These are phyloP conservation scores for Microplitis deprimator DNA, from an alignment of 2,888 invertebrate genomes.

Conservation along the genomic window DNA sequence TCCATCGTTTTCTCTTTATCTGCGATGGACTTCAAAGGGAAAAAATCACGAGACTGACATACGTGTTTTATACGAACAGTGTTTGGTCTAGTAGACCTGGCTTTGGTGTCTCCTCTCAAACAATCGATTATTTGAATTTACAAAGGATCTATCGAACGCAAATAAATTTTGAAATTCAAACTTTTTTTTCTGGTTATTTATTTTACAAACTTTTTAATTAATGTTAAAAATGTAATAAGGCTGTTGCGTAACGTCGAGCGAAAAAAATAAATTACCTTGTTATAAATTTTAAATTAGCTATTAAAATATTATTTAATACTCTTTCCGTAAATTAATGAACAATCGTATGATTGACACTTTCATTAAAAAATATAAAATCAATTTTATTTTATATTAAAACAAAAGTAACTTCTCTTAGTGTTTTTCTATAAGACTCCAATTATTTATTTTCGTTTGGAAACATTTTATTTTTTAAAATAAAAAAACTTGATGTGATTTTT, in stretches of 20 bases:
- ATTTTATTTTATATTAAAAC: neutral
- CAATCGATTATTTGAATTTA: neutral
- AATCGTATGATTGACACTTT: neutral
- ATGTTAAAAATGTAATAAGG: neutral
- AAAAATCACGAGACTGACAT: constrained; percentile 24
- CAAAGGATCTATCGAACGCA: neutral
- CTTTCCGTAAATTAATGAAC: neutral
- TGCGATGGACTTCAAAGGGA: neutral
- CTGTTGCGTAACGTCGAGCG: neutral
- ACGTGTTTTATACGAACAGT: neutral
- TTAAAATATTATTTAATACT: neutral
- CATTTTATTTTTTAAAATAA: no score
- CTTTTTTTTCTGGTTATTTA: neutral
- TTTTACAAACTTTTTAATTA: neutral
- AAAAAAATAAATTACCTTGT: constrained; percentile 11
- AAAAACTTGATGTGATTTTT: no score
- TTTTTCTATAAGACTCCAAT: no score
- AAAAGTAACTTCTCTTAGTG: no score
- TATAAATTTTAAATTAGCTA: neutral
- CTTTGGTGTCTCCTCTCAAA: neutral
- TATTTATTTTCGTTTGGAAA: no score
- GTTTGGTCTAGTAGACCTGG: neutral
- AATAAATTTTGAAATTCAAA: neutral
- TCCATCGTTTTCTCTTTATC: neutral
- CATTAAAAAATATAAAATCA: neutral